Conservation (phyloP, 2,888 invertebrate species). For the Synergus laeviventris region DNA sequence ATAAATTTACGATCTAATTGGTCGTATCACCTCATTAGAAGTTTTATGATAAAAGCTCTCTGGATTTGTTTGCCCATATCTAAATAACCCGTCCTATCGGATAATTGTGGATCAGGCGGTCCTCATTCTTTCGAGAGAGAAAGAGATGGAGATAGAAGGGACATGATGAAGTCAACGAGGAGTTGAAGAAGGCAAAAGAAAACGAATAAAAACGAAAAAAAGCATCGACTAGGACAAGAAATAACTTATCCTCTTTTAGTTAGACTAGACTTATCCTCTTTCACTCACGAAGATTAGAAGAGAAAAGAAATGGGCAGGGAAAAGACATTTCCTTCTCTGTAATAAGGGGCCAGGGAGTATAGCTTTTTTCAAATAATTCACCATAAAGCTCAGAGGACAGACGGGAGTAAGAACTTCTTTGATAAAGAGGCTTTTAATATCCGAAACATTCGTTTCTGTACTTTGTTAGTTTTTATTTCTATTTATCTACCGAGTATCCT, state of each 20-base stretch:
- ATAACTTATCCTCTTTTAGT: conserved; percentile 4
- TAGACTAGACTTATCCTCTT: conserved; percentile 9
- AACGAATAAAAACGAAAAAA: conserved; percentile 2
- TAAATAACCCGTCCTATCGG: not conserved
- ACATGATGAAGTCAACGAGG: conserved; percentile 1
- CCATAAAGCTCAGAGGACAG: conserved; percentile 17
- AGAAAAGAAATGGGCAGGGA: conserved; percentile 25
- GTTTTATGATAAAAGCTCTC: not conserved
- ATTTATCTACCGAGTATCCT: not conserved
- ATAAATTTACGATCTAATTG: not conserved
- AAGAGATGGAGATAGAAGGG: not conserved
- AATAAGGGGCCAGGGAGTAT: conserved; percentile 1
- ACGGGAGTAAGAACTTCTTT: conserved; percentile 34
- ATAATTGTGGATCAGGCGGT: not conserved
- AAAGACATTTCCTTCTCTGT: conserved; percentile 27
- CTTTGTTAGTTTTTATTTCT: conserved; percentile 1
- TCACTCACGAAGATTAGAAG: not conserved
- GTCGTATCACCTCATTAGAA: not conserved
- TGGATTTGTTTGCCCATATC: not conserved
- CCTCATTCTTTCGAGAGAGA: not conserved
- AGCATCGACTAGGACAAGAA: not conserved
- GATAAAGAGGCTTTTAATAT: conserved; percentile 36
- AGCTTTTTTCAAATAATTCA: conserved; percentile 38
- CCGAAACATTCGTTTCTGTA: conserved; percentile 25
- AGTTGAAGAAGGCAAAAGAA: not conserved